Percentiles rank a stretch among this genome's conserved stretches.
These are phyloP conservation scores for Dipus sagitta DNA, from an alignment of 2,797 vertebrate genomes.

Conservation along the genomic window DNA sequence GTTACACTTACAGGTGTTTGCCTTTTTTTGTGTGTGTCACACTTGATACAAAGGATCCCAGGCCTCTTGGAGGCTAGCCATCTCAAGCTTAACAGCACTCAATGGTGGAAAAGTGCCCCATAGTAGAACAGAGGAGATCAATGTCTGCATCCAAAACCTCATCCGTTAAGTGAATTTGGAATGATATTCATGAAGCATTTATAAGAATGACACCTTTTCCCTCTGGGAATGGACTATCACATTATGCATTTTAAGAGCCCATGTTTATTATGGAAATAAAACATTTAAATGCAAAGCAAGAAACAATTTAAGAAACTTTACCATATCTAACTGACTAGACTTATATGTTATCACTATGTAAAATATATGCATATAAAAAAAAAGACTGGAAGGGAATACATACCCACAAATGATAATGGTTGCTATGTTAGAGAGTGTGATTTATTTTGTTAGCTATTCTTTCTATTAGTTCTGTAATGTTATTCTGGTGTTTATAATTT, in stretches of 20 bases:
- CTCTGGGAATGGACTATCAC: neutral
- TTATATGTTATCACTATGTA: neutral
- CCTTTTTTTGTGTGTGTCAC: neutral
- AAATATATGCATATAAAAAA: conserved; percentile 19
- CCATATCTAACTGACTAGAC: neutral
- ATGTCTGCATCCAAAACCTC: neutral
- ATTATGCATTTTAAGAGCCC: neutral
- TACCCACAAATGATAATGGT: neutral
- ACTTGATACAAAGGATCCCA: conserved; percentile 27
- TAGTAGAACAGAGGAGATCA: neutral
- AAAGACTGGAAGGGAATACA: neutral
- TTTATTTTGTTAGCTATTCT: conserved; percentile 32
- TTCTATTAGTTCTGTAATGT: neutral
- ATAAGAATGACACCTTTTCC: neutral
- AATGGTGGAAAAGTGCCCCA: neutral
- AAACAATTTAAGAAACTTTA: conserved; percentile 18
- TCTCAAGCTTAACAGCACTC: conserved; percentile 13
- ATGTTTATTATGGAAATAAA: conserved; percentile 36
- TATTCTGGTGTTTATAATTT: conserved; percentile 26
- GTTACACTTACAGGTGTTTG: conserved; percentile 59
- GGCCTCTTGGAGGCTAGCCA: conserved; percentile 49
- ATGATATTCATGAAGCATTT: conserved; percentile 25
- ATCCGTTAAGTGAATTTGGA: neutral
- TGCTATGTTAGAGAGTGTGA: neutral
- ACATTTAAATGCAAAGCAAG: conserved; percentile 42